Percentiles rank a stretch among this genome's conserved stretches.
phyloP scores from a whole-genome alignment of 2,113 vertebrate genomes.

The Eclectus roratus region DNA sequence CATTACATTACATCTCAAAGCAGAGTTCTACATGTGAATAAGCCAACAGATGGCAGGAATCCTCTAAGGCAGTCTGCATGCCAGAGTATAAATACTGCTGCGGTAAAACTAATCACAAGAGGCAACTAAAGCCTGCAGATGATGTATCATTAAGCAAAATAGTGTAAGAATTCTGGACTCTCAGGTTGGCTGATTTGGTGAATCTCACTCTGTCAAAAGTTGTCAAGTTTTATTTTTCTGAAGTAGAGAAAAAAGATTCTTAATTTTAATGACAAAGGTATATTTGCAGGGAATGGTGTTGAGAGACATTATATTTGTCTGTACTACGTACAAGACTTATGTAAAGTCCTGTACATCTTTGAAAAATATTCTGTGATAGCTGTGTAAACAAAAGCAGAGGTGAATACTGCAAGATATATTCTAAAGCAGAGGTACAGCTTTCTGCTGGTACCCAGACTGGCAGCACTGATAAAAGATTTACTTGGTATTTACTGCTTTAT shows the following conservation, averaged over 20 bases:
- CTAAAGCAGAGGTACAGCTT: not conserved
- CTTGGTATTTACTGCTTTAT: not conserved
- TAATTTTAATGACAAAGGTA: not conserved
- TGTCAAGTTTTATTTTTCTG: not conserved
- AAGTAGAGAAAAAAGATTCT: not conserved
- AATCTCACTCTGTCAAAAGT: not conserved
- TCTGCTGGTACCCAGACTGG: not conserved
- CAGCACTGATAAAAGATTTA: not conserved
- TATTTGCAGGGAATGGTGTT: not conserved
- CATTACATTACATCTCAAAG: not conserved
- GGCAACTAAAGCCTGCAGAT: slow-evolving; percentile 27
- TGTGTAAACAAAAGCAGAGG: not conserved
- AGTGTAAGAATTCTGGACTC: not conserved
- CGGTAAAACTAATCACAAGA: slow-evolving; percentile 41
- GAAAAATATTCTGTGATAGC: not conserved
- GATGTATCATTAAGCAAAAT: slow-evolving; percentile 30
- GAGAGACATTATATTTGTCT: not conserved
- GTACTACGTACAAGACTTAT: not conserved
- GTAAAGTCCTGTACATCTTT: not conserved
- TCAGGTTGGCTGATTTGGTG: not conserved
- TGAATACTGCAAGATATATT: not conserved
- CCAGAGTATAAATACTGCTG: slow-evolving; percentile 40
- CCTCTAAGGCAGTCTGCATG: slow-evolving; percentile 30
- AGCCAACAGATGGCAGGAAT: slow-evolving; percentile 55
- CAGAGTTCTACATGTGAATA: slow-evolving; percentile 23